Percentiles rank a stretch among this genome's conserved stretches.
Evolutionary conservation across 2,797 vertebrate genomes (phyloP).

Genomic region (Poeciliopsis turneri): DNA sequence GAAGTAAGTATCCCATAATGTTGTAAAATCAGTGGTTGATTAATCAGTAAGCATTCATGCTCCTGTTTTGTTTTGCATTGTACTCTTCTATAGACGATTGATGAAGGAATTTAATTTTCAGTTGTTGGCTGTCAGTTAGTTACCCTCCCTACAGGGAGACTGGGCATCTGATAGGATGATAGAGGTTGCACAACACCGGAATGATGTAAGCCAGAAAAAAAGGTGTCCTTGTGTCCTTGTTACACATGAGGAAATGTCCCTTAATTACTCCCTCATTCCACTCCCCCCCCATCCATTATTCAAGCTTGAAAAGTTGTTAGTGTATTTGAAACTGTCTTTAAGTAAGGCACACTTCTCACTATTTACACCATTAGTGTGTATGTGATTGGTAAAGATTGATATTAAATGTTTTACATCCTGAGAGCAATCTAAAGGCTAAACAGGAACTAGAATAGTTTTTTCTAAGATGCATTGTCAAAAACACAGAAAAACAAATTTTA

Average conservation of each 20-base stretch:
- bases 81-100: background rate
- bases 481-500: background rate
- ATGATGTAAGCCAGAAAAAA: slow-evolving; percentile 1
- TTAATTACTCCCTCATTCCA: background rate
- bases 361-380: background rate
- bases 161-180: background rate
- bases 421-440: background rate
- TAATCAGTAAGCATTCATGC: background rate
- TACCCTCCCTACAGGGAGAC: slow-evolving; percentile 9
- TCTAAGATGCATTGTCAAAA: background rate
- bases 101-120: background rate
- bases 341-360: background rate
- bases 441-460: background rate
- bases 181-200: slow-evolving; percentile 21
- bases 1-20: background rate
- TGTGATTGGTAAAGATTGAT: background rate
- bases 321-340: background rate
- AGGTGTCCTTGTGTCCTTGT: background rate
- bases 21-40: background rate
- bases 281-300: background rate
- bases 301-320: background rate
- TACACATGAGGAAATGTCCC: background rate
- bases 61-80: background rate
- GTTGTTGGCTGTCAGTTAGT: background rate
- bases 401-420: background rate